These are phyloP conservation scores for Pseudorasbora parva DNA, from an alignment of 2,113 vertebrate species.

Conservation along the genomic window DNA sequence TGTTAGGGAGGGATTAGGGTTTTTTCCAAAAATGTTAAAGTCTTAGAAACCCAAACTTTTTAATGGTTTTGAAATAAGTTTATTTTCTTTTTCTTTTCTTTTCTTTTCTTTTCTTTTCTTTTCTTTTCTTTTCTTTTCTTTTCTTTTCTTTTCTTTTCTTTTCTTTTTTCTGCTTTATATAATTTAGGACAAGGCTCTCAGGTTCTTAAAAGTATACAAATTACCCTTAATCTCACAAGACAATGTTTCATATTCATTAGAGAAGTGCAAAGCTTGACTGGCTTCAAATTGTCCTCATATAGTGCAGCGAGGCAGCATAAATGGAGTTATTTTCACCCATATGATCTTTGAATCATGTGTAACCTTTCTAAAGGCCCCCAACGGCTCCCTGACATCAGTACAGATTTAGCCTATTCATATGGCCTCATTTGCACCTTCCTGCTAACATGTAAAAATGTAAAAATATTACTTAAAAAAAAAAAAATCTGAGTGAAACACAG, in stretches of 20 bases:
- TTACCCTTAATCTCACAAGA: not conserved
- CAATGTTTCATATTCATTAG: not conserved
- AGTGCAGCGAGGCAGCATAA: slow-evolving; percentile 19
- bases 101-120: too few relatives aligned
- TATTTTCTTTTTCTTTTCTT: too few relatives aligned
- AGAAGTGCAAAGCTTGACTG: slow-evolving; percentile 29
- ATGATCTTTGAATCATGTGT: slow-evolving; percentile 39
- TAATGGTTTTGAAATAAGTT: not conserved
- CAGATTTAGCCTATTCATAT: slow-evolving; percentile 27
- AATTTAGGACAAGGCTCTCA: not conserved
- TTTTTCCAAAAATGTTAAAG: too few relatives aligned
- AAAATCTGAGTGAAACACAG: not conserved
- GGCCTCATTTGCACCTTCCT: slow-evolving; percentile 14
- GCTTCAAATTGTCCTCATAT: not conserved
- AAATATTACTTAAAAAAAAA: slow-evolving; percentile 27
- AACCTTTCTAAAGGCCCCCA: slow-evolving; percentile 39
- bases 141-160: too few relatives aligned
- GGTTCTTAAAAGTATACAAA: not conserved
- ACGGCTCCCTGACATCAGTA: slow-evolving; percentile 14
- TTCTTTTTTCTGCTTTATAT: too few relatives aligned
- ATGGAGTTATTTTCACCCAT: slow-evolving; percentile 30
- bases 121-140: too few relatives aligned
- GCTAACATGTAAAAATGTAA: slow-evolving; percentile 5
- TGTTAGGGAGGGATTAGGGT: too few relatives aligned
- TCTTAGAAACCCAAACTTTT: not conserved